Evolutionary conservation across 2,888 invertebrate genomes (phyloP).

Genomic region (Byasa hedistus): DNA sequence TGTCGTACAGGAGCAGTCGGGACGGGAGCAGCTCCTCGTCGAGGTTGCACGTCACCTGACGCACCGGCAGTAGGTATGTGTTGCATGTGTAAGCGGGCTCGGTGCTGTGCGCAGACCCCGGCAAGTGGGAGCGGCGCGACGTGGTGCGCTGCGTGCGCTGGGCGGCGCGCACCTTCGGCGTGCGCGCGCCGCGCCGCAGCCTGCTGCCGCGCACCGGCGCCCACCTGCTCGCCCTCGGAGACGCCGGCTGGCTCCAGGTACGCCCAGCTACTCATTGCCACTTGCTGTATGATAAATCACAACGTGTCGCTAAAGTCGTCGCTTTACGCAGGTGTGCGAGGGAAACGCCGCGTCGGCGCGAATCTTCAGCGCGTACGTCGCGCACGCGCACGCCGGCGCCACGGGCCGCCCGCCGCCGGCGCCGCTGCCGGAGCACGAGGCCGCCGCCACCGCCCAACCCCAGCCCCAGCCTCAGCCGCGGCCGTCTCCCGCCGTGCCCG

Average conservation of each 20-base stretch:
- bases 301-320: background rate
- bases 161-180: slow-evolving; percentile 72
- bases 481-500: slow-evolving; percentile 33
- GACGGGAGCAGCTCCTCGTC: no score
- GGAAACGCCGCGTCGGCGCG: slow-evolving; percentile 70
- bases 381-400: slow-evolving; percentile 69
- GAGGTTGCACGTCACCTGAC: no score
- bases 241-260: slow-evolving; percentile 75
- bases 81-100: no score
- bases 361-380: slow-evolving; percentile 73
- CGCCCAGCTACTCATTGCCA: background rate
- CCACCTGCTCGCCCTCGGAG: slow-evolving; percentile 75
- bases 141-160: slow-evolving; percentile 77
- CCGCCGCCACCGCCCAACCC: slow-evolving; percentile 39
- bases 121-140: slow-evolving; percentile 72
- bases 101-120: slow-evolving; percentile 67
- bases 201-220: slow-evolving; percentile 70
- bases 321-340: slow-evolving; percentile 55
- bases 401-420: slow-evolving; percentile 74
- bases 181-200: slow-evolving; percentile 66
- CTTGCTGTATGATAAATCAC: background rate
- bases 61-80: background rate
- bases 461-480: slow-evolving; percentile 21
- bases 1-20: no score
- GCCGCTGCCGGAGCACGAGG: slow-evolving; percentile 67